Conservation (phyloP, 2,113 vertebrate genomes). For the Vicugna pacos region DNA sequence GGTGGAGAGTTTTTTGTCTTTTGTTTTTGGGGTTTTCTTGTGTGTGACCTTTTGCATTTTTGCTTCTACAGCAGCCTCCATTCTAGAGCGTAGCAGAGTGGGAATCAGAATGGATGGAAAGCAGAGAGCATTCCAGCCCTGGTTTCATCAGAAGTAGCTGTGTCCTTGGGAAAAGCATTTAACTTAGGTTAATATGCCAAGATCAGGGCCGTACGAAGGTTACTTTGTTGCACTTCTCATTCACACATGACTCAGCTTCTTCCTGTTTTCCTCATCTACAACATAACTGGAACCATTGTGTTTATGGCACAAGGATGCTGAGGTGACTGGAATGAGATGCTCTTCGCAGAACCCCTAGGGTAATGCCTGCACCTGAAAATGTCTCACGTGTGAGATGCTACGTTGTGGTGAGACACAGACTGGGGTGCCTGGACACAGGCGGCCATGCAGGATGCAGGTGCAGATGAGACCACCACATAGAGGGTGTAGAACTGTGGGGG, state of each 20-base stretch:
- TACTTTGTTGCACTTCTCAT: not conserved
- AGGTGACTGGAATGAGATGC: not conserved
- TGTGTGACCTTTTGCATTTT: not conserved
- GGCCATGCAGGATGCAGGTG: not conserved
- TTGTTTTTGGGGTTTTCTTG: not conserved
- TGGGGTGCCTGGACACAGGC: fast-evolving
- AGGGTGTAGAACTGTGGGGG: fast-evolving
- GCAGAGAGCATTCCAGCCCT: no score
- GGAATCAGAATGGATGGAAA: not conserved
- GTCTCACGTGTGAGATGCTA: fast-evolving
- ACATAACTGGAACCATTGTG: not conserved
- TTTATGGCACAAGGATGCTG: not conserved
- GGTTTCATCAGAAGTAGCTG: not conserved
- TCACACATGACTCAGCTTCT: not conserved
- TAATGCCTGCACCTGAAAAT: no score
- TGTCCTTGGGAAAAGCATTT: fast-evolving
- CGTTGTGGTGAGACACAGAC: fast-evolving
- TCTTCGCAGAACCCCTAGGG: not conserved
- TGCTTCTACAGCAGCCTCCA: fast-evolving
- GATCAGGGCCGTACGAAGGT: fast-evolving
- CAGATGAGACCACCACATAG: no score
- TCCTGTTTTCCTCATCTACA: not conserved
- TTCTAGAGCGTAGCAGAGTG: no score
- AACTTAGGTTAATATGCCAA: not conserved
- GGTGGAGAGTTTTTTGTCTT: not conserved